phyloP scores from a whole-genome alignment of 2,113 vertebrate genomes.

The Neopipo cinnamomea region DNA sequence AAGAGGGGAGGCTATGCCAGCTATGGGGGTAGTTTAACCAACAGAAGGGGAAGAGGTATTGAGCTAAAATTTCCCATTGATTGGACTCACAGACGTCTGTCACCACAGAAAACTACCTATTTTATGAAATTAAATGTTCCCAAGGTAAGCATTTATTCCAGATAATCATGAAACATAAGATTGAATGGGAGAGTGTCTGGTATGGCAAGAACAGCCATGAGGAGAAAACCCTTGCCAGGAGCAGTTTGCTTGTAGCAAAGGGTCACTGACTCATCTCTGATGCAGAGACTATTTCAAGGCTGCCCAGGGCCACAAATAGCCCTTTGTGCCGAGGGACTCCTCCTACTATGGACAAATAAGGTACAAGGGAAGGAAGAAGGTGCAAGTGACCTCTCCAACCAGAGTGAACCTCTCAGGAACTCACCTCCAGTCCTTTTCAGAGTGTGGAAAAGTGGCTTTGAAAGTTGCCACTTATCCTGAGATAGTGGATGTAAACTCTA shows the following conservation, averaged over 20 bases:
- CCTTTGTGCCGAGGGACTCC: neutral
- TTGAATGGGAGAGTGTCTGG: neutral
- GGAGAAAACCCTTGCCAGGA: neutral
- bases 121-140: neutral
- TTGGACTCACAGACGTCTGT: neutral
- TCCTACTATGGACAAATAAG: neutral
- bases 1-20: neutral
- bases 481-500: neutral
- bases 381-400: neutral
- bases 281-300: neutral
- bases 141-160: neutral
- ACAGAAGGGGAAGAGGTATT: neutral
- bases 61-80: neutral
- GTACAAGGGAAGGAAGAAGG: neutral
- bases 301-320: neutral
- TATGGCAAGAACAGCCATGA: neutral
- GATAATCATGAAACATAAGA: neutral
- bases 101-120: neutral
- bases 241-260: neutral
- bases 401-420: neutral
- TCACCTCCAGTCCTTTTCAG: neutral
- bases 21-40: neutral
- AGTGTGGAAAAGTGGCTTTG: neutral
- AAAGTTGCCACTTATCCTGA: neutral
- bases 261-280: neutral